Conservation (phyloP, 2,888 invertebrate genomes). For the Drosophila tripunctata region DNA sequence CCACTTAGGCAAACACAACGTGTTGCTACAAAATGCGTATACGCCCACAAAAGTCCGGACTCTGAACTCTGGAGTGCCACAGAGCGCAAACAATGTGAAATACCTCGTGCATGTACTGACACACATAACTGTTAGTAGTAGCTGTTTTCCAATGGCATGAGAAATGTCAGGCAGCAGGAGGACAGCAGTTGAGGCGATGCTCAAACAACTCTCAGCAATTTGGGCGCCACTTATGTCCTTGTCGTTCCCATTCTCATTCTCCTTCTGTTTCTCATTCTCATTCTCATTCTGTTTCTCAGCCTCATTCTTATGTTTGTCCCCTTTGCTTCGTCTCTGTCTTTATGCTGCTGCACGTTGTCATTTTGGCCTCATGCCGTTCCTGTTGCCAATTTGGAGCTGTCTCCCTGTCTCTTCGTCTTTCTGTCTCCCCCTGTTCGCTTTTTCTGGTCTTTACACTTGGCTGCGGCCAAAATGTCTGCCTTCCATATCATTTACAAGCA, state of each 20-base stretch:
- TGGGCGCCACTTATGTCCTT: constrained; percentile 66
- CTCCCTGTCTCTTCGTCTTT: too few relatives aligned
- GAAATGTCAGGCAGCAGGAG: background rate
- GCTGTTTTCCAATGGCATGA: too few relatives aligned
- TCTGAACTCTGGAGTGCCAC: too few relatives aligned
- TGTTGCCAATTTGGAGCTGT: constrained; percentile 45
- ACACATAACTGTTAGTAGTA: constrained; percentile 12
- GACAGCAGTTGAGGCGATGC: constrained; percentile 21
- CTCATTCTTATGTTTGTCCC: constrained; percentile 9
- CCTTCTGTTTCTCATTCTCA: constrained; percentile 13
- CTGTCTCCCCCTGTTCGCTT: too few relatives aligned
- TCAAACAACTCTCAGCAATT: constrained; percentile 56
- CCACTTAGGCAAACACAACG: constrained; percentile 28
- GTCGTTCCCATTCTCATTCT: constrained; percentile 35
- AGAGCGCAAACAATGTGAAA: constrained; percentile 24
- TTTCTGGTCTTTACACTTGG: constrained; percentile 62
- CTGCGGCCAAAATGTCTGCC: constrained; percentile 67
- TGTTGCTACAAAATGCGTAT: constrained; percentile 32
- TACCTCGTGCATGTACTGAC: background rate
- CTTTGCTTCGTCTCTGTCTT: background rate
- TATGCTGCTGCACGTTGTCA: background rate
- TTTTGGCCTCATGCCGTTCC: constrained; percentile 18
- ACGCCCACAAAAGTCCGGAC: too few relatives aligned
- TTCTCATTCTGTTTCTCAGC: constrained; percentile 2
- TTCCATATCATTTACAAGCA: constrained; percentile 71